Evolutionary conservation across 2,888 invertebrate species (phyloP).

Genomic region (Leptopilina syphax): DNA sequence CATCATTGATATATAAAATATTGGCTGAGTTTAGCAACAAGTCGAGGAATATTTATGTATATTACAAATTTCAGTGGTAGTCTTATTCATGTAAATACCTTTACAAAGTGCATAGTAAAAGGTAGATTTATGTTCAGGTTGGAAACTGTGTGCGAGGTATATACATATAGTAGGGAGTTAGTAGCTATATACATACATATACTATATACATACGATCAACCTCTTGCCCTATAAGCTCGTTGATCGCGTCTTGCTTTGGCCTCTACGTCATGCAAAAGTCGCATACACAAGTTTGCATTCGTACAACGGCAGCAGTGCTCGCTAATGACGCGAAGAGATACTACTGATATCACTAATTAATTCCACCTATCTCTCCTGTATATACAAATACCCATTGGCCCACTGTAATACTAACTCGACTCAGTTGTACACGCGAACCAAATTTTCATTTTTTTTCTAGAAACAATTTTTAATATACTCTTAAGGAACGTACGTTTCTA

Average conservation of each 20-base stretch:
- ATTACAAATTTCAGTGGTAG: slow-evolving; percentile 21
- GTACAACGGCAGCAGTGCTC: slow-evolving; percentile 68
- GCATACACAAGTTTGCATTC: slow-evolving; percentile 62
- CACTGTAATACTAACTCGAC: too few relatives aligned
- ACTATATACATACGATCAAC: not conserved
- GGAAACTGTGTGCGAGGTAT: not conserved
- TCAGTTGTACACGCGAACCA: too few relatives aligned
- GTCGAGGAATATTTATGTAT: slow-evolving; percentile 4
- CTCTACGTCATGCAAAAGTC: slow-evolving; percentile 68
- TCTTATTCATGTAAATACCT: not conserved
- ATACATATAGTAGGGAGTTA: too few relatives aligned
- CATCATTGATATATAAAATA: not conserved
- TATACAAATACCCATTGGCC: slow-evolving; percentile 53
- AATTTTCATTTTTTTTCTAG: too few relatives aligned
- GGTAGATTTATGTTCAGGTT: slow-evolving; percentile 10
- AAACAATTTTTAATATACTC: too few relatives aligned
- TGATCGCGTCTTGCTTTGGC: slow-evolving; percentile 60
- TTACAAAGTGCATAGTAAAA: slow-evolving; percentile 28
- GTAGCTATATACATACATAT: too few relatives aligned
- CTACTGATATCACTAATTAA: slow-evolving; percentile 75
- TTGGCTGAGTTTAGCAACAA: not conserved
- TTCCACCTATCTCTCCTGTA: slow-evolving; percentile 74
- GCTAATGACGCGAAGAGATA: slow-evolving; percentile 51
- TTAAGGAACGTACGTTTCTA: too few relatives aligned
- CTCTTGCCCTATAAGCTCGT: slow-evolving; percentile 50